Conservation (phyloP, 2,888 invertebrate genomes). For the Fragum sueziense region DNA sequence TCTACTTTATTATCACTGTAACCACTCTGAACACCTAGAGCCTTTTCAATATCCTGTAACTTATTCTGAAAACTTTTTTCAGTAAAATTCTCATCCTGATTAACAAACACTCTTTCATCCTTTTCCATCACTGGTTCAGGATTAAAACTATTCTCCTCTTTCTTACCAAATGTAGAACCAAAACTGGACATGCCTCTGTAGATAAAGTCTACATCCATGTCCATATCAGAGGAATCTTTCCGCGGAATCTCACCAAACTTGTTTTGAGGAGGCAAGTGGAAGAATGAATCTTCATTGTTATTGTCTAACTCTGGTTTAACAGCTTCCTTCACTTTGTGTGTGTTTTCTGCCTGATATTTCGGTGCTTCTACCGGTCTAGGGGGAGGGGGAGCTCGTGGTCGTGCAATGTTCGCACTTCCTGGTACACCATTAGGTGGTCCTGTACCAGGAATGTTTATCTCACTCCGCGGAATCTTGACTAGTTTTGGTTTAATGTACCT, state of each 20-base stretch:
- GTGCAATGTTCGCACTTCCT: slow-evolving; percentile 4
- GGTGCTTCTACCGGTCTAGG: slow-evolving; percentile 57
- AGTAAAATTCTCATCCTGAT: not conserved
- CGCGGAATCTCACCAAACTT: slow-evolving; percentile 40
- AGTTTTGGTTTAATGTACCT: slow-evolving; percentile 70
- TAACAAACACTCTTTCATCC: not conserved
- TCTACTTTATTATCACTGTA: not conserved
- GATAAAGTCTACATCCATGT: slow-evolving; percentile 22
- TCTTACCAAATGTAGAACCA: slow-evolving; percentile 48
- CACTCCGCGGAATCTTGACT: slow-evolving; percentile 65
- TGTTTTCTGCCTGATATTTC: slow-evolving; percentile 17
- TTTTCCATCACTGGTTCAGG: not conserved
- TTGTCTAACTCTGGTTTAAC: slow-evolving; percentile 33
- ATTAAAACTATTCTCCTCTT: not conserved
- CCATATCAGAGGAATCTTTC: slow-evolving; percentile 43
- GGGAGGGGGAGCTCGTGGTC: slow-evolving; percentile 52
- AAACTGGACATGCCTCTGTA: slow-evolving; percentile 52
- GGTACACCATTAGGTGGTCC: slow-evolving; percentile 3
- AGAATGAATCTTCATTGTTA: slow-evolving; percentile 49
- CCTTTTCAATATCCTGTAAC: not conserved
- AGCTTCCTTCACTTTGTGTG: slow-evolving; percentile 2
- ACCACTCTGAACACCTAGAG: not conserved
- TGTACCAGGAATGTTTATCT: slow-evolving; percentile 38
- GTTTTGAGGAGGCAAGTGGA: slow-evolving; percentile 48
- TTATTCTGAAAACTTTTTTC: not conserved